Base-by-base conservation (phyloP, 2,888 invertebrate species). In the Apodemia duryi region DNA sequence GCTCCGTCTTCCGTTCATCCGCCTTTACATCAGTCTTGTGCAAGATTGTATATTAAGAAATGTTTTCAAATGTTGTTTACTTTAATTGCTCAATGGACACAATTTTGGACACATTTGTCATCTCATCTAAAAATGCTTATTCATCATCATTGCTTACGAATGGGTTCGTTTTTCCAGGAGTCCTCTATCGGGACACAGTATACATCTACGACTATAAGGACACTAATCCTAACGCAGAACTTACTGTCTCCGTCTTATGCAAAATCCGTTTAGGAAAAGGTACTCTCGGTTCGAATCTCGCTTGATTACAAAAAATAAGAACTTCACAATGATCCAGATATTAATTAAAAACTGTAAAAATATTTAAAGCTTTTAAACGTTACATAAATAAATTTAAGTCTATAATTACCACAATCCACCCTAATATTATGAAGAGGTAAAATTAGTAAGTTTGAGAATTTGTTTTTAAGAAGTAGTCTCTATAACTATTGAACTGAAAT, bases 211-310 rank as follows among this genome's bases (percentile, higher is more conserved):
- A 86, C 70, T 92, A 89, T 84, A 86, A 91, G 80, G 92, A 92
- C 82, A 85, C 79, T 85, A 89, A 80, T 84, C 84, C 86, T 80
- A 85, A 86, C 82, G 85, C 89, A 75, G 91, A 92, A 82, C 80
- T 92, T 85, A 88, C 86, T 82, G 86, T 92, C 77, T 91, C 91
- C 83, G 81, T 92, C 85, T 89, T 88, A 86, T 92, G 90, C 91
- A 92, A 92, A 92, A 78, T 92, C 80, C 88, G 91, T 88, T 85
- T 92, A 92, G 92, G 92, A 91, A 90, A 92, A 92, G 92, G 92
- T 92, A 92, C 86, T 75, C 63, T 52, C 63, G 13, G 63, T 54
- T 60, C 64, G 66, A 63, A 66, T 61, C 66, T 32, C 41, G 21
- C 61, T 63, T 63, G 41, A 41, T 57, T 28, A 13, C 10, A 57